phyloP scores from a whole-genome alignment of 2,113 vertebrate species.

The Alces alces region DNA sequence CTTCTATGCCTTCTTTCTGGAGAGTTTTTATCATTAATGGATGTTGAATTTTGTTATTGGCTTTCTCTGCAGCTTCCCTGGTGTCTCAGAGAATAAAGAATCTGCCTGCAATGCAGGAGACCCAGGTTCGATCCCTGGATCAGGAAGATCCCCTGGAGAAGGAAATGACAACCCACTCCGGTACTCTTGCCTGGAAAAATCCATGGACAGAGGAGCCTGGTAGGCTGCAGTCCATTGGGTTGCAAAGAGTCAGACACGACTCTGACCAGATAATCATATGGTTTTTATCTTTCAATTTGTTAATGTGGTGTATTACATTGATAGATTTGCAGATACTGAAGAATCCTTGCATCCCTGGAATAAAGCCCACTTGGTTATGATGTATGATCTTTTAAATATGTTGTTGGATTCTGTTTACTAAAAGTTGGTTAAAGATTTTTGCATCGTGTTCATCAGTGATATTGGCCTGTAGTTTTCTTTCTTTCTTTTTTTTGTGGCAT shows the following conservation, averaged over 20 bases:
- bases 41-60: neutral
- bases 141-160: neutral
- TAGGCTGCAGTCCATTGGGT: neutral
- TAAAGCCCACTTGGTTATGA: neutral
- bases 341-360: neutral
- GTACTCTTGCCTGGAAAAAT: neutral
- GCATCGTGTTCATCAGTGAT: neutral
- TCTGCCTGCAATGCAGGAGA: neutral
- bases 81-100: neutral
- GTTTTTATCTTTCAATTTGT: neutral
- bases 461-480: neutral
- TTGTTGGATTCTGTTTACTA: neutral
- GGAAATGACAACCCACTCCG: neutral
- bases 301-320: neutral
- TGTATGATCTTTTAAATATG: neutral
- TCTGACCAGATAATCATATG: neutral
- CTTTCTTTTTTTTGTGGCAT: neutral
- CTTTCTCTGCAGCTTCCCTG: neutral
- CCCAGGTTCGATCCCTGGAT: neutral
- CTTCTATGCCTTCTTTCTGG: neutral
- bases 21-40: neutral
- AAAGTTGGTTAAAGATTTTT: neutral
- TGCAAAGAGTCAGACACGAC: neutral
- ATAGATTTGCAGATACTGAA: fast-evolving
- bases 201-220: neutral